Conservation (phyloP, 2,797 vertebrate genomes). For the Cichlasoma orientale region DNA sequence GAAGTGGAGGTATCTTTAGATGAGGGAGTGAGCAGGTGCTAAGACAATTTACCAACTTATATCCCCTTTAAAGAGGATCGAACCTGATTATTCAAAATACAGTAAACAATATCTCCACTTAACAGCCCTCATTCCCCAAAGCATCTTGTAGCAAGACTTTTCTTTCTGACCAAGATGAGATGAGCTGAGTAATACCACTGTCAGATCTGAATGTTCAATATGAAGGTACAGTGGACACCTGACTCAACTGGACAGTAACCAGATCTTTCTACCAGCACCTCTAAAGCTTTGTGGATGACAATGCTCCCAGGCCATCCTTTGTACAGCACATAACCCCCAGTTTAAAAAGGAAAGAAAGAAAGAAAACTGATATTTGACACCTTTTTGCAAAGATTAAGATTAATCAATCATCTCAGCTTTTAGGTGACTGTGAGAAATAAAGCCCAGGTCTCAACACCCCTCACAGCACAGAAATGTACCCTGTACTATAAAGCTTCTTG, state of each 20-base stretch:
- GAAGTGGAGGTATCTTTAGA: slow-evolving; percentile 32
- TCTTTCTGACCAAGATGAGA: not conserved
- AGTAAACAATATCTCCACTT: not conserved
- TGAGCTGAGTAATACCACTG: not conserved
- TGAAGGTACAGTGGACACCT: not conserved
- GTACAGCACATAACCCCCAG: too few relatives aligned
- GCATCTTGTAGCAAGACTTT: not conserved
- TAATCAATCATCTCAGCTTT: not conserved
- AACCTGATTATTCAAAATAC: slow-evolving; percentile 4
- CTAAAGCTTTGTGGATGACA: not conserved
- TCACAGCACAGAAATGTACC: not conserved
- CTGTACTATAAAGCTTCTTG: not conserved
- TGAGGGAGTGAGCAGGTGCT: slow-evolving; percentile 1
- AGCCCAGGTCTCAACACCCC: not conserved
- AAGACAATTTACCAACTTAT: slow-evolving; percentile 17
- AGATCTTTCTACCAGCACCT: not conserved
- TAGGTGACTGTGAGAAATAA: not conserved
- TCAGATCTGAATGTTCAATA: not conserved
- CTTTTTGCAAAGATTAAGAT: not conserved
- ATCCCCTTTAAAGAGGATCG: slow-evolving; percentile 20
- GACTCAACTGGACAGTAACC: not conserved
- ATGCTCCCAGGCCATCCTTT: too few relatives aligned
- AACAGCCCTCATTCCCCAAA: not conserved
- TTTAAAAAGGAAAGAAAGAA: not conserved
- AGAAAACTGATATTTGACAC: not conserved